phyloP scores from a whole-genome alignment of 1,140 invertebrate species.

The Alviniconcha marisindica region DNA sequence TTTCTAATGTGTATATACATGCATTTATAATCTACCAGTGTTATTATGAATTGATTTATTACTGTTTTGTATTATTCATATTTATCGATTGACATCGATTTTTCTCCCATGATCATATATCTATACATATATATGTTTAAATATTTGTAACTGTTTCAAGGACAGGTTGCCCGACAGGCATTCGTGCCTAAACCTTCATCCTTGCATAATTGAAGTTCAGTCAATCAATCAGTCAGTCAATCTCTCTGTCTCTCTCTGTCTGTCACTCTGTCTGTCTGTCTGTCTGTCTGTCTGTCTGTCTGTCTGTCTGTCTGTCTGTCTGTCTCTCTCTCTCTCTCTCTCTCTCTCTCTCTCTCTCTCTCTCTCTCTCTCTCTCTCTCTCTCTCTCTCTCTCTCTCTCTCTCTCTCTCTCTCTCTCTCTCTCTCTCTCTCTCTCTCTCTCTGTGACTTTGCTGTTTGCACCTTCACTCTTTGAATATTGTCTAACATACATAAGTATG shows the following conservation, averaged over 20 bases:
- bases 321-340: slow-evolving; percentile 17
- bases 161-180: too few species aligned
- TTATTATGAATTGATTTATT: not conserved
- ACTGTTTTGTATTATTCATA: not conserved
- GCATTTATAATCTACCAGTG: not conserved
- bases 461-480: too few species aligned
- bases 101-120: not conserved
- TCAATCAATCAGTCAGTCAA: too few species aligned
- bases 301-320: slow-evolving; percentile 60
- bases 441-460: slow-evolving; percentile 84
- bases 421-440: slow-evolving; percentile 74
- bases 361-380: too few species aligned
- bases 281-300: slow-evolving; percentile 15
- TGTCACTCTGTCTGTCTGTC: slow-evolving; percentile 18
- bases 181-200: too few species aligned
- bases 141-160: too few species aligned
- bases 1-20: not conserved
- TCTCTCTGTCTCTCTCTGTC: too few species aligned
- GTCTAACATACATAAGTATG: too few species aligned
- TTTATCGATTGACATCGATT: not conserved
- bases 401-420: not conserved
- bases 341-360: not conserved
- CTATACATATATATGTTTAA: too few species aligned
- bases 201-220: too few species aligned
- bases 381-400: not conserved